A percentile compares a stretch with the other conserved stretches of the same genome.
phyloP scores from a whole-genome alignment of 2,888 invertebrate species.

The Perithous albicinctus region DNA sequence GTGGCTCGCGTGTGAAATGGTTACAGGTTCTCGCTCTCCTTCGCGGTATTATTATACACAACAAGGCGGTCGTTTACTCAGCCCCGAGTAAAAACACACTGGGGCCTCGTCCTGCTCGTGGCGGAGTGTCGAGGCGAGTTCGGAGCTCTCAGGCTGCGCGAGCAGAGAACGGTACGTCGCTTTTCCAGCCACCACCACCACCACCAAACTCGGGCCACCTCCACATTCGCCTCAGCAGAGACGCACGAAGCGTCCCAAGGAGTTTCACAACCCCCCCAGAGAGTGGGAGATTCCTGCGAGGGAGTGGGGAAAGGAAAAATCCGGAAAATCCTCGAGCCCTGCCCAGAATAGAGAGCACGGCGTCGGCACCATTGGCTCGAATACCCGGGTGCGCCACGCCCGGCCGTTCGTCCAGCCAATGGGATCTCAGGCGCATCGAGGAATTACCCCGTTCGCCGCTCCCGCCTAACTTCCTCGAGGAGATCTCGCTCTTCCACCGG shows the following conservation, averaged over 20 bases:
- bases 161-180: constrained; percentile 40
- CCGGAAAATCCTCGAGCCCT: constrained; percentile 66
- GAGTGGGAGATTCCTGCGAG: constrained; percentile 29
- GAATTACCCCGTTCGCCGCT: constrained; percentile 56
- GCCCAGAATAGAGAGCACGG: constrained; percentile 46
- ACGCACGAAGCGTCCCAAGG: constrained; percentile 33
- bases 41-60: constrained; percentile 91
- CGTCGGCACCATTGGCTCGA: constrained; percentile 43
- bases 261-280: constrained; percentile 24
- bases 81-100: constrained; percentile 85
- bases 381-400: constrained; percentile 60
- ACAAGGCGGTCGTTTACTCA: constrained; percentile 93
- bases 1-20: background rate
- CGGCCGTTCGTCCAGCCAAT: constrained; percentile 44
- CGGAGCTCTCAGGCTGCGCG: constrained; percentile 68
- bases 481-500: constrained; percentile 25
- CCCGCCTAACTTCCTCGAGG: constrained; percentile 62
- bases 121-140: constrained; percentile 71
- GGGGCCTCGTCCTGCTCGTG: constrained; percentile 76
- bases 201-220: constrained; percentile 62
- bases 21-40: constrained; percentile 7
- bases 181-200: constrained; percentile 66
- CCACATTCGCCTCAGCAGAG: constrained; percentile 37
- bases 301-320: constrained; percentile 62
- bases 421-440: background rate